Evolutionary conservation across 2,113 vertebrate genomes (phyloP), one percentile per base, ranked within the genome.

Genomic region (Cephalopterus ornatus): DNA sequence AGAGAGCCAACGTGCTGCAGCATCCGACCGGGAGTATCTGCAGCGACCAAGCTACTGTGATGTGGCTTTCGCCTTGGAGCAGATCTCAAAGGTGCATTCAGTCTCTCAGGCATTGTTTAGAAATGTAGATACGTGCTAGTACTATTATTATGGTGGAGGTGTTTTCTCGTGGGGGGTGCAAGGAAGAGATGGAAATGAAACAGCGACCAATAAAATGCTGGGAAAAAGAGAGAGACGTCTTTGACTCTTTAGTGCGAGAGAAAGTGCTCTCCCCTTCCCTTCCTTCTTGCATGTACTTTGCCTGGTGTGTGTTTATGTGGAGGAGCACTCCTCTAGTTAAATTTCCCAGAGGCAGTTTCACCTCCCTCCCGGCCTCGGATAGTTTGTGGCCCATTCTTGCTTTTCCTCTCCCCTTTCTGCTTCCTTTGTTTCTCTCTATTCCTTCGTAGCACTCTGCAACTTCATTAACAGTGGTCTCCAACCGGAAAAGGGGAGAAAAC

Each of bases 1-100:
- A 65, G 94, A 85, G 97, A 98, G 95, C 96, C 97, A 98, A 95
- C 97, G 98, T 94, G 94, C 97, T 90, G 97, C 98, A 96, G 97
- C 67, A 80, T 95, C 89, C n/a, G 99, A 99, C 98, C 98, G 96
- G 98, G 99, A 99, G 97, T 99, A 99, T 98, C 98, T 99, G 97
- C 98, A 99, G 98, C 98, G 99, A 96, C 99, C 99, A 97, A 99
- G 98, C 96, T 99, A 99, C 98, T 99, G 99, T 97, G 99, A 99
- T 97, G 99, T 99, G 76, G 98, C 98, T 83, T 99, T 99, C 96
- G 99, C 99, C 91, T 97, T 99, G 98, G 98, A 99, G 95, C 99
- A 99, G 95, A 99, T 99, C 91, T 98, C 98, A 46, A 98, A 99
- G 99, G 99, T 99, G 98, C 98, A 97, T 90, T 88, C 42, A 22